A percentile compares a stretch with the other conserved stretches of the same genome.
These are phyloP conservation scores for Rhegmatorhina hoffmannsi DNA, from an alignment of 2,113 vertebrate species.

Conservation along the genomic window DNA sequence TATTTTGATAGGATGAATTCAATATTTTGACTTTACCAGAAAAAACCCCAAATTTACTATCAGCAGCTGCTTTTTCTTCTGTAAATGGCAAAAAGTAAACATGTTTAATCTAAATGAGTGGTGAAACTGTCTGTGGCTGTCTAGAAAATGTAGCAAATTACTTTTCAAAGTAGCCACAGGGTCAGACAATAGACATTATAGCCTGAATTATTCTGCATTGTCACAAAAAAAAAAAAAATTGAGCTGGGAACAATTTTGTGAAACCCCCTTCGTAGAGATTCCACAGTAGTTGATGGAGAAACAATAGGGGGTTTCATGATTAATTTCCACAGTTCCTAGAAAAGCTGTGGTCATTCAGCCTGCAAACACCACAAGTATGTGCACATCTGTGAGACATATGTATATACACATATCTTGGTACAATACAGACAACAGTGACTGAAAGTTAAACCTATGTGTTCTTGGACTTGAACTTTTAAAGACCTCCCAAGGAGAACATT, in stretches of 20 bases:
- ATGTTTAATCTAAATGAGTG: neutral
- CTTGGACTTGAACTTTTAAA: neutral
- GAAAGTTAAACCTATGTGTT: neutral
- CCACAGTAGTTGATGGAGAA: neutral
- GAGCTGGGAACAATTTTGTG: neutral
- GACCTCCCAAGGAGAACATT: neutral
- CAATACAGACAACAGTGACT: neutral
- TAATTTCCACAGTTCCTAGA: neutral
- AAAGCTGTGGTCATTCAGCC: neutral
- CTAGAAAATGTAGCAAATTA: neutral
- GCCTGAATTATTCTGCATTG: neutral
- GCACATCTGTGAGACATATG: neutral
- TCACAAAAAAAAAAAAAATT: neutral
- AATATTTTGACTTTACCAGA: conserved; percentile 56
- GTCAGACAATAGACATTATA: neutral
- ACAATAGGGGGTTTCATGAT: neutral
- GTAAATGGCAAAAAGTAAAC: conserved; percentile 28
- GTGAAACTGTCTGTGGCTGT: neutral
- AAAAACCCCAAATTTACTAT: conserved; percentile 15
- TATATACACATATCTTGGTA: neutral
- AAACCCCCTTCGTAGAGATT: neutral
- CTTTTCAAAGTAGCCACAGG: neutral
- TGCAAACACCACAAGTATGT: neutral
- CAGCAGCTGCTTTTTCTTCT: neutral
- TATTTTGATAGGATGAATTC: conserved; percentile 24